phyloP scores from a whole-genome alignment of 2,797 vertebrate species.

The Myiotriccus ornatus region DNA sequence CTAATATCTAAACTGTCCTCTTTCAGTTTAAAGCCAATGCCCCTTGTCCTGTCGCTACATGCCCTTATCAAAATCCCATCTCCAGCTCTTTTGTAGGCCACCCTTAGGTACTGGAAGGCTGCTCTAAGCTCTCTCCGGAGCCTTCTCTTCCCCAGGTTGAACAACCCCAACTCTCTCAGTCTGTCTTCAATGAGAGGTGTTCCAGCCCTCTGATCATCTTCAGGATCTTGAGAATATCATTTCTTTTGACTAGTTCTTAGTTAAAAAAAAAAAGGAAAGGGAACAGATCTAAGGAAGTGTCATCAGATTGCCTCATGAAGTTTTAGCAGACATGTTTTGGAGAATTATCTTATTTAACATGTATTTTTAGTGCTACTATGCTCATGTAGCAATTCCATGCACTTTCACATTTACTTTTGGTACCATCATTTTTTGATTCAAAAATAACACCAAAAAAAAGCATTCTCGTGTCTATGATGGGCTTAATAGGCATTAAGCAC shows the following conservation, averaged over 20 bases:
- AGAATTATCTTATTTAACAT: background rate
- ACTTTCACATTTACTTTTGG: background rate
- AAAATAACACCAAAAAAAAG: background rate
- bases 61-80: background rate
- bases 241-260: background rate
- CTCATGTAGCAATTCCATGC: rapidly evolving
- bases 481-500: background rate
- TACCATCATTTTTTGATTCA: background rate
- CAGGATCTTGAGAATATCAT: background rate
- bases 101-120: background rate
- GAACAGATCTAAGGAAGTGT: background rate
- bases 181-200: background rate
- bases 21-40: background rate
- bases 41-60: background rate
- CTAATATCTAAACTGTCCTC: background rate
- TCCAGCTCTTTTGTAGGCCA: background rate
- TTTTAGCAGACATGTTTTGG: background rate
- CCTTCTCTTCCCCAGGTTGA: background rate
- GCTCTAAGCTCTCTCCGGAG: background rate
- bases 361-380: background rate
- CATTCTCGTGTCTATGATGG: rapidly evolving
- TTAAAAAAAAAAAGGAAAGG: background rate
- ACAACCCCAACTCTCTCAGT: background rate
- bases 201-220: background rate
- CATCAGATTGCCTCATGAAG: background rate